These are phyloP conservation scores for Forbesichthys agassizii DNA, from an alignment of 2,113 vertebrate genomes.

Conservation along the genomic window DNA sequence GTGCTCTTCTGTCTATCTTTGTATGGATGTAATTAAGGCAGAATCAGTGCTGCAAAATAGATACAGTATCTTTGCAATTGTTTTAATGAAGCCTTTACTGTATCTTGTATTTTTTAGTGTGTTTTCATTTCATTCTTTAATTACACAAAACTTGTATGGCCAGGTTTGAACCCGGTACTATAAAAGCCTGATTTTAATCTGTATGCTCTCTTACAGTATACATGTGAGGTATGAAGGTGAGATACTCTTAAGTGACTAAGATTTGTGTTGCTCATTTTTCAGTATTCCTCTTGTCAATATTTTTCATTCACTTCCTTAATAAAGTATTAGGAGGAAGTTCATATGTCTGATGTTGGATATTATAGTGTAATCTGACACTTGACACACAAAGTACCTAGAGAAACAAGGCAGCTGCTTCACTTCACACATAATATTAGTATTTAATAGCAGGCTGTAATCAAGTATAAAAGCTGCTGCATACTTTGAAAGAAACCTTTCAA, in stretches of 20 bases:
- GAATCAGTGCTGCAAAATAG: no score
- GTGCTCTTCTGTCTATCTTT: not conserved
- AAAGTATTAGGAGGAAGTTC: constrained; percentile 15
- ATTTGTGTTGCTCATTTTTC: constrained; percentile 19
- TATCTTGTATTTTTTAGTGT: not conserved
- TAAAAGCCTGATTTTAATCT: constrained; percentile 41
- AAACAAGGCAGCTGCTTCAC: not conserved
- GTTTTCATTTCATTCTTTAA: not conserved
- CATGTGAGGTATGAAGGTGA: constrained; percentile 33
- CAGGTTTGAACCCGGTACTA: constrained; percentile 48
- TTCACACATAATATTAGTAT: not conserved
- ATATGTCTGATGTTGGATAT: constrained; percentile 3
- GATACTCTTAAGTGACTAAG: constrained; percentile 11
- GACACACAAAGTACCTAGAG: not conserved
- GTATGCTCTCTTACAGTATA: constrained; percentile 22
- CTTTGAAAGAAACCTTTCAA: constrained; percentile 5
- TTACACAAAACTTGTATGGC: constrained; percentile 25
- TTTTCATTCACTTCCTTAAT: constrained; percentile 8
- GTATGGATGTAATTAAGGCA: no score
- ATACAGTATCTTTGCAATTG: no score
- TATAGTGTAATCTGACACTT: not conserved
- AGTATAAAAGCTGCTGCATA: not conserved
- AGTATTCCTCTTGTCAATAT: not conserved
- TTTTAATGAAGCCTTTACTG: not conserved
- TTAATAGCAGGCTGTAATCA: no score